A percentile compares a stretch with the other conserved stretches of the same genome.
Evolutionary conservation across 2,113 vertebrate genomes (phyloP).

Genomic region (Microtus oregoni): DNA sequence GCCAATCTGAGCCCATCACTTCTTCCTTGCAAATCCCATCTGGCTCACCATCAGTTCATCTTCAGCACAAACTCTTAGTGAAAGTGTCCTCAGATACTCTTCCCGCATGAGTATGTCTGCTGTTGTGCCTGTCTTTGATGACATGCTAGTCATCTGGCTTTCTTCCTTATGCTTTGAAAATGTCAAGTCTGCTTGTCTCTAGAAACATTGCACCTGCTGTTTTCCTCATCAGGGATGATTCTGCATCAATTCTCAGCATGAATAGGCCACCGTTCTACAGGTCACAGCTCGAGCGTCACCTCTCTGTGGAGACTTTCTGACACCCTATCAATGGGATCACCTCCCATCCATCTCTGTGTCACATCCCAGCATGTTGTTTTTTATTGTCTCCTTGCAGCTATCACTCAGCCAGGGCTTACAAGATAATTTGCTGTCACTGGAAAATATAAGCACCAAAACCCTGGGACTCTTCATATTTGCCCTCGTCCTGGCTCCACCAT

Average conservation of each 20-base stretch:
- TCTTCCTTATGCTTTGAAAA: not conserved
- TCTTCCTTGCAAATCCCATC: not conserved
- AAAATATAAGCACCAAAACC: not conserved
- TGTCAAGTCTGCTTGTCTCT: not conserved
- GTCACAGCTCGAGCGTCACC: not conserved
- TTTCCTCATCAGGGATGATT: not conserved
- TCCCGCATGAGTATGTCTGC: not conserved
- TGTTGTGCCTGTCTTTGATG: not conserved
- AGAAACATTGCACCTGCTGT: not conserved
- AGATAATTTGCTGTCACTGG: not conserved
- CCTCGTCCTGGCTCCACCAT: not conserved
- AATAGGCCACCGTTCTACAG: not conserved
- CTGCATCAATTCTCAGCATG: not conserved
- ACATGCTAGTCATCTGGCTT: not conserved
- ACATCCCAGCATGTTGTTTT: not conserved
- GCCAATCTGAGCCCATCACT: not conserved
- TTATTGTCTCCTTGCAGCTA: not conserved
- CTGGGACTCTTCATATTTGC: not conserved
- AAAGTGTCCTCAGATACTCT: not conserved
- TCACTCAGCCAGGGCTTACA: not conserved
- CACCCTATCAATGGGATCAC: not conserved
- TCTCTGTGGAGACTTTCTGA: not conserved
- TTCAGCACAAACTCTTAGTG: too few species aligned
- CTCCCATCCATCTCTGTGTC: not conserved
- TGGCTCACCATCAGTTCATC: not conserved